Evolutionary conservation across 2,113 vertebrate species (phyloP).

Genomic region (Mormyrus lacerda): DNA sequence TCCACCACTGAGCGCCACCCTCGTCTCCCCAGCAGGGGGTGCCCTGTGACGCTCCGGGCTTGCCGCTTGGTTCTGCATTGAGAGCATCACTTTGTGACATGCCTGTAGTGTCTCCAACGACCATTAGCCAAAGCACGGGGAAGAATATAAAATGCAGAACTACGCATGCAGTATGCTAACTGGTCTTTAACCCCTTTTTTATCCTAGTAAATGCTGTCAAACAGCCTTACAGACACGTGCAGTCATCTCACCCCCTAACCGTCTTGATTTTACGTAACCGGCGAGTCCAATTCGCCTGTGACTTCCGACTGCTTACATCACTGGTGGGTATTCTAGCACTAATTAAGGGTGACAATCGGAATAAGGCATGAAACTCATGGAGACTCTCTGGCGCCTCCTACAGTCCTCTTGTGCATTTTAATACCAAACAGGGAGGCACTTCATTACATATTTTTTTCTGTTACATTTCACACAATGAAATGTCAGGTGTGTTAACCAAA

Average conservation of each 20-base stretch:
- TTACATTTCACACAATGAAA: slow-evolving; percentile 27
- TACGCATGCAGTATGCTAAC: slow-evolving; percentile 3
- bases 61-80: slow-evolving; percentile 16
- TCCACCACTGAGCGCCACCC: background rate
- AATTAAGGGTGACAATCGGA: background rate
- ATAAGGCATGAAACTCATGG: background rate
- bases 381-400: background rate
- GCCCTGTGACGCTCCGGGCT: background rate
- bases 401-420: background rate
- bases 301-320: background rate
- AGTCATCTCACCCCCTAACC: background rate
- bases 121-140: background rate
- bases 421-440: background rate
- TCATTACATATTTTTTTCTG: slow-evolving; percentile 6
- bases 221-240: background rate
- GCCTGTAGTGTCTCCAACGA: slow-evolving; percentile 37
- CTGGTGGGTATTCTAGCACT: background rate
- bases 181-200: background rate
- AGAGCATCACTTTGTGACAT: slow-evolving; percentile 43
- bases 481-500: background rate
- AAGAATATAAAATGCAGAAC: background rate
- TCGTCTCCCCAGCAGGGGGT: background rate
- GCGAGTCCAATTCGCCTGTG: background rate
- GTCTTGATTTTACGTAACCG: background rate
- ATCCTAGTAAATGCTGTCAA: background rate